These are phyloP conservation scores for Eledona agricola DNA, from an alignment of 2,888 invertebrate species.

Conservation along the genomic window DNA sequence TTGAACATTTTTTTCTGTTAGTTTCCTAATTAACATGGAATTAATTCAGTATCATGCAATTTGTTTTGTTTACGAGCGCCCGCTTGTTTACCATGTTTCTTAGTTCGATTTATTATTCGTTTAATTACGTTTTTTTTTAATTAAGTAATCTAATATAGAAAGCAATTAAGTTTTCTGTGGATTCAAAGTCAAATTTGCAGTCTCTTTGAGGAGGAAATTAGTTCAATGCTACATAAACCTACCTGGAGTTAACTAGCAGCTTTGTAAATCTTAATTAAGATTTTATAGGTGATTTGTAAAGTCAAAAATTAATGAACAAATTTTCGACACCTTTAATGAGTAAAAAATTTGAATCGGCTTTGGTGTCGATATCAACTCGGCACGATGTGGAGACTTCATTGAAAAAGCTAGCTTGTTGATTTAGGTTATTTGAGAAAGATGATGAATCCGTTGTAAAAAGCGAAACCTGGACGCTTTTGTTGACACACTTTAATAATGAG, in stretches of 20 bases:
- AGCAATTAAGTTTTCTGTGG: conserved; percentile 8
- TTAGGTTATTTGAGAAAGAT: too few species aligned
- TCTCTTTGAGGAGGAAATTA: conserved; percentile 11
- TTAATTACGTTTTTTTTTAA: too few species aligned
- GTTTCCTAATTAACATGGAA: too few species aligned
- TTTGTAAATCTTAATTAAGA: conserved; percentile 13
- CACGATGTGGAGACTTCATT: too few species aligned
- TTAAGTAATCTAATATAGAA: conserved; percentile 4
- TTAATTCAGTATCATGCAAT: too few species aligned
- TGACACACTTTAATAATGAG: conserved; percentile 38
- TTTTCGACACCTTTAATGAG: conserved; percentile 10
- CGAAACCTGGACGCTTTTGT: conserved; percentile 27
- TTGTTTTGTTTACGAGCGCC: too few species aligned
- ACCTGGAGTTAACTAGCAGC: conserved; percentile 15
- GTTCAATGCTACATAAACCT: conserved; percentile 5
- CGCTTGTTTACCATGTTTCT: too few species aligned
- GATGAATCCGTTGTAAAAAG: conserved; percentile 15
- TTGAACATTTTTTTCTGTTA: too few species aligned
- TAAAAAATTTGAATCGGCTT: too few species aligned
- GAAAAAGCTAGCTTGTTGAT: too few species aligned
- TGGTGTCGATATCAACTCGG: too few species aligned
- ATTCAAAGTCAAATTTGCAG: conserved; percentile 5
- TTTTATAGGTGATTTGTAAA: conserved; percentile 15
- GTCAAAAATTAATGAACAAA: conserved; percentile 7
- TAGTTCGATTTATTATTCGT: too few species aligned